Base-by-base conservation (phyloP, 2,797 vertebrate genomes). In the Setipinna tenuifilis region DNA sequence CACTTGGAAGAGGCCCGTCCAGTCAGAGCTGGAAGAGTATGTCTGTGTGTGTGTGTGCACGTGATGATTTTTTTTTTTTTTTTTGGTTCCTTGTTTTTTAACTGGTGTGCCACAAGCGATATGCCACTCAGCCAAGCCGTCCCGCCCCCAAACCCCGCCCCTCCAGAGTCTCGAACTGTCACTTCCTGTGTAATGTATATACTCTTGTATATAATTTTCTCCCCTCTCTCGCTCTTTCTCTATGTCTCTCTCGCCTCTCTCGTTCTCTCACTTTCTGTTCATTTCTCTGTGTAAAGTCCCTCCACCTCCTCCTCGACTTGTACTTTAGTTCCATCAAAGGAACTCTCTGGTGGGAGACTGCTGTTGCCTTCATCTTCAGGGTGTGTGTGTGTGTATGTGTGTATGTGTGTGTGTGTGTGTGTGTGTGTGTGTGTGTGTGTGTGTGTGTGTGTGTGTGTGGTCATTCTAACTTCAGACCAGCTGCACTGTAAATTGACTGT, bases 11-110 rank as follows among this genome's bases (percentile, higher is more conserved):
- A 78, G 28, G 71, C 71, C 71, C 19, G 71, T 78, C 71, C 71
- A 78, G 71, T 78, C 71, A 21, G 35, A 19, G 71, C 71, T 78
- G 71, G 71, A 78, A 44, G 71, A 78, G 35, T 19, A 16, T 19
- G 61, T 65, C 1, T 23, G 61, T 59, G 58, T 59, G 58, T 59
- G 17, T 95, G 92, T 93, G 94, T 94, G 90, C 91, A 85, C 84
- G 89, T 84, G 88, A 91, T 84, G n/a, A n/a, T 85, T 85, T 86
- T 88, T 85, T 87, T 85, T 85, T 97, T 97, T 98, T 98, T 97
- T 84, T 78, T 88, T 31, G 95, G 92, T 86, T 87, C 84, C 87
- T 85, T 85, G 4, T 44, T 44, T 44, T 44, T 78, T 6, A 44
- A 44, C 31, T 78, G 31, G 31, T 93, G 88, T 91, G 92, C 92